Base-by-base conservation (phyloP, 2,797 vertebrate species). In the Crax fasciolata region DNA sequence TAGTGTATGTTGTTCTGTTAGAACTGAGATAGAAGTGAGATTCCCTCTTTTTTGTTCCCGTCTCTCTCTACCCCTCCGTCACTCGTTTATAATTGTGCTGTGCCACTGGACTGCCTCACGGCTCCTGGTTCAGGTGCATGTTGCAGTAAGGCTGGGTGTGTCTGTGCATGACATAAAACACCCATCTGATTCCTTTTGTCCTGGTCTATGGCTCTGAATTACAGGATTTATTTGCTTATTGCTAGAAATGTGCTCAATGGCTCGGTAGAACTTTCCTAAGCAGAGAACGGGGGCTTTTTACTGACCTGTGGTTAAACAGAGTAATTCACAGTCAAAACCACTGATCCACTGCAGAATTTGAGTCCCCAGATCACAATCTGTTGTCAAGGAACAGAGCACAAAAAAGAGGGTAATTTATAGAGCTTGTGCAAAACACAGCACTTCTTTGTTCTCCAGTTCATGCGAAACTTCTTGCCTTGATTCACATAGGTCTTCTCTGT, bases 141-240 rank as follows among this genome's bases (percentile, higher is more conserved):
- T 65, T 9, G 2, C 80, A 84, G 95, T 57, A 87, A 85, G 41
- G 19, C 81, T 78, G 68, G 9, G 25, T 75, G 77, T 30, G 88
- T 78, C 80, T 61, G 66, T 25, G 39, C 70, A 79, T 79, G 72
- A 80, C 57, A n/a, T 20, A 66, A 86, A 94, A 74, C 94, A 77
- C 70, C 63, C 90, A 28, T 54, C 75, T 90, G 55, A 55, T 49
- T 32, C 70, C 55, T 91, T 95, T 95, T 63, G n/a, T 62, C 18
- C 43, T 51, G 68, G 17, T 79, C 48, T 52, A 30, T 32, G 58
- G 21, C 70, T 61, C 67, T 91, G 25, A 75, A 63, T 86, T 75
- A 73, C 3, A 62, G 18, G 38, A 81, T 79, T 74, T 90, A 57
- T 89, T 92, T 92, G 38, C 21, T 66, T 93, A 24, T 35, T 78